Evolutionary conservation across 1,140 invertebrate species (phyloP).

Genomic region (Drosophila insularis): DNA sequence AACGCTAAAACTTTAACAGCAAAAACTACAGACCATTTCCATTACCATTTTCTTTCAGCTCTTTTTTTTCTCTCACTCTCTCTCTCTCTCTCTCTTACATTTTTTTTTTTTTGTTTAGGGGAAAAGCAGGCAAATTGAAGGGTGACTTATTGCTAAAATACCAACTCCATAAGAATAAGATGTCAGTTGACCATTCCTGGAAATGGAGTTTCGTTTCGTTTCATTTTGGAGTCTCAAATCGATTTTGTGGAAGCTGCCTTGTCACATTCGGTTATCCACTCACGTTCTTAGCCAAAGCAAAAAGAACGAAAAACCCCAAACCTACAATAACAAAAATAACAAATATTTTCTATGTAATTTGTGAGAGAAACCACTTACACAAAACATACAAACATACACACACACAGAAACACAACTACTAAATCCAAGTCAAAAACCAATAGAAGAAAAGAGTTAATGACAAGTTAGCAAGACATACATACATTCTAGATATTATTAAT

Average conservation of each 20-base stretch:
- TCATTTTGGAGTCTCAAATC: conserved; percentile 20
- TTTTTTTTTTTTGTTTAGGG: conserved; percentile 15
- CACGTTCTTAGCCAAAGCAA: conserved; percentile 31
- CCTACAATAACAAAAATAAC: conserved; percentile 13
- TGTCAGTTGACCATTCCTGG: conserved; percentile 51
- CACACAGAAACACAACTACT: too few relatives aligned
- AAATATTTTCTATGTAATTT: neutral
- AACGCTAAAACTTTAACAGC: conserved; percentile 56
- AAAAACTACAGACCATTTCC: conserved; percentile 27
- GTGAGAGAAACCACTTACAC: too few relatives aligned
- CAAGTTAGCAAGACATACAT: too few relatives aligned
- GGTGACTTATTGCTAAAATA: conserved; percentile 65
- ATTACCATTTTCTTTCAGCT: conserved; percentile 31
- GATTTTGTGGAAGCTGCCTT: conserved; percentile 41
- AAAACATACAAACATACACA: too few relatives aligned
- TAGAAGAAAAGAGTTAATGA: too few relatives aligned
- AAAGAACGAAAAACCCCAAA: conserved; percentile 6
- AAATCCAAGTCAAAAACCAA: too few relatives aligned
- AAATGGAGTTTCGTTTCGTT: conserved; percentile 27
- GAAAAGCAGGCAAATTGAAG: conserved; percentile 52
- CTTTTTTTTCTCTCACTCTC: neutral
- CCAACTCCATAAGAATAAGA: conserved; percentile 57
- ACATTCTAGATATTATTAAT: too few relatives aligned
- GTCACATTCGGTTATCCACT: conserved; percentile 37
- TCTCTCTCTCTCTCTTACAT: neutral